Evolutionary conservation across 2,888 invertebrate genomes (phyloP).

Genomic region (Perizoma flavofasciatum): DNA sequence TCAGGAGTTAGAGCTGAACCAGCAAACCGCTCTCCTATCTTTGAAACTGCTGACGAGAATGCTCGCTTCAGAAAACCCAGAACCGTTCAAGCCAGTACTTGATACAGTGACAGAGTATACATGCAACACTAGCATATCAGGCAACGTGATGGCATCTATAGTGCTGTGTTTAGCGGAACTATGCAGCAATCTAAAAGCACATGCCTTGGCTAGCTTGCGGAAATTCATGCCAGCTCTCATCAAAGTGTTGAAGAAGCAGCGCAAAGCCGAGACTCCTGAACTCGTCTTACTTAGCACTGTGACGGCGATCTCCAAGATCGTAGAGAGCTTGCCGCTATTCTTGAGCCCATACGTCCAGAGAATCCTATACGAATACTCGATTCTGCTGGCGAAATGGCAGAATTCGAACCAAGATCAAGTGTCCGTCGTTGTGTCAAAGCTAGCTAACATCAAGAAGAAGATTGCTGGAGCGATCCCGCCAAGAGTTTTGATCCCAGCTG

Average conservation of each 20-base stretch:
- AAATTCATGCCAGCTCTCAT: conserved; percentile 91
- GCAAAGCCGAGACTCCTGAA: conserved; percentile 84
- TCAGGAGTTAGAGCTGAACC: conserved; percentile 87
- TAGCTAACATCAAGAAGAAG: conserved; percentile 86
- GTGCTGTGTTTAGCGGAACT: conserved; percentile 92
- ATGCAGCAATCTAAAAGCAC: conserved; percentile 88
- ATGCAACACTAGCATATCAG: conserved; percentile 75
- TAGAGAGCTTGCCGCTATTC: conserved; percentile 92
- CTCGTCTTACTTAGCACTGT: conserved; percentile 88
- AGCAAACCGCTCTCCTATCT: conserved; percentile 92
- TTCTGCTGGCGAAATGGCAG: conserved; percentile 82
- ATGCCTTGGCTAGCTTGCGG: conserved; percentile 89
- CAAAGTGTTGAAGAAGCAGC: conserved; percentile 85
- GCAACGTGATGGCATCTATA: conserved; percentile 88
- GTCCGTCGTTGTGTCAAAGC: conserved; percentile 81
- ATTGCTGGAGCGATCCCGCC: conserved; percentile 87
- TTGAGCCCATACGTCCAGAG: conserved; percentile 93
- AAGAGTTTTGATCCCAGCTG: conserved; percentile 90
- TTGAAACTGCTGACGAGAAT: conserved; percentile 92
- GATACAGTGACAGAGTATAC: conserved; percentile 86
- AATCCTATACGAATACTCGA: conserved; percentile 86
- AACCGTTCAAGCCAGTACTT: conserved; percentile 88
- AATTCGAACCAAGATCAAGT: conserved; percentile 77
- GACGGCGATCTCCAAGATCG: conserved; percentile 91
- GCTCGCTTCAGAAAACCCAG: conserved; percentile 86